Evolutionary conservation across 2,888 invertebrate species (phyloP).

Genomic region (Leucophora obtusa): DNA sequence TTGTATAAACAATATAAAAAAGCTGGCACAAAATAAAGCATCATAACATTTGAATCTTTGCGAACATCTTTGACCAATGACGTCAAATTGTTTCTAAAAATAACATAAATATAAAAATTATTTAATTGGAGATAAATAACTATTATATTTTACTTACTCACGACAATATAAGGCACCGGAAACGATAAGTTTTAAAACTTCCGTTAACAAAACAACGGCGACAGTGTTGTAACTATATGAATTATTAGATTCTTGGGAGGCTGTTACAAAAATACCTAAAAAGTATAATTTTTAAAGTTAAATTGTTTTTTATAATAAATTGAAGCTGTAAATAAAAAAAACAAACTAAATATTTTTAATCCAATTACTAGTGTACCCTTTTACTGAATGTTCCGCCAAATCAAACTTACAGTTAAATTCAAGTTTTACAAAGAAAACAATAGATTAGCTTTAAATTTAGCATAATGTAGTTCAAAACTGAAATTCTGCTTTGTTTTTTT

Average conservation of each 20-base stretch:
- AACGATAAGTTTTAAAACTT: conserved; percentile 88
- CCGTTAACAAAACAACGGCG: conserved; percentile 92
- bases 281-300: conserved; percentile 62
- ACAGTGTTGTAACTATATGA: conserved; percentile 92
- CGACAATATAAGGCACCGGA: conserved; percentile 86
- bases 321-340: too few relatives aligned
- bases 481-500: too few relatives aligned
- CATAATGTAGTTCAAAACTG: too few relatives aligned
- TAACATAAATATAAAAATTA: conserved; percentile 2
- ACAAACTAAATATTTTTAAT: too few relatives aligned
- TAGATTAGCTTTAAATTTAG: too few relatives aligned
- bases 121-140: conserved; percentile 9
- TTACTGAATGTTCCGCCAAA: too few relatives aligned
- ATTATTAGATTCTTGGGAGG: conserved; percentile 89
- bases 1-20: conserved; percentile 96
- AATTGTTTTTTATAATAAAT: too few relatives aligned
- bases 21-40: conserved; percentile 93
- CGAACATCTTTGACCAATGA: conserved; percentile 76
- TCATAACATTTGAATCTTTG: conserved; percentile 84
- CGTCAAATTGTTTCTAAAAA: conserved; percentile 69
- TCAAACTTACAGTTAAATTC: too few relatives aligned
- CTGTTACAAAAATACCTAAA: conserved; percentile 93
- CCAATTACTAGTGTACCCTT: too few relatives aligned
- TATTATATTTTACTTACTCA: conserved; percentile 80
- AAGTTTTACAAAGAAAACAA: too few relatives aligned